Percentiles rank a stretch among this genome's conserved stretches.
These are phyloP conservation scores for Ephialtes manifestator DNA, from an alignment of 2,888 invertebrate species.

Conservation along the genomic window DNA sequence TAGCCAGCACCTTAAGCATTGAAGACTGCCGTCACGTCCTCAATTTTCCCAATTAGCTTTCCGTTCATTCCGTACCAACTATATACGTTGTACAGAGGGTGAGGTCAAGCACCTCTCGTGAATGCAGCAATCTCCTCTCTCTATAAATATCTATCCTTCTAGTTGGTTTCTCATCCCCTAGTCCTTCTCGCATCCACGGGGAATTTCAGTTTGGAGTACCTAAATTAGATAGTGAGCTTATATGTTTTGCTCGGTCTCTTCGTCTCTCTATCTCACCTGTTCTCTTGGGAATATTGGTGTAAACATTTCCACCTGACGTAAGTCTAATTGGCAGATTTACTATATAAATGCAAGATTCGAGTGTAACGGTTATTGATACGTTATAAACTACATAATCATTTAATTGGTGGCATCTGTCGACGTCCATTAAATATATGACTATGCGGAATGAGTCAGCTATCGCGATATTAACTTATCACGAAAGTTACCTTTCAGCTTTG, in stretches of 20 bases:
- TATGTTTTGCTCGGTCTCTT: not conserved
- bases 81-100: not conserved
- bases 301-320: not conserved
- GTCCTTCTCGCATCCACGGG: not conserved
- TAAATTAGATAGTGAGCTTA: constrained; percentile 8
- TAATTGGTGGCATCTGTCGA: not conserved
- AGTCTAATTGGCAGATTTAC: not conserved
- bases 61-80: constrained; percentile 4
- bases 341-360: not conserved
- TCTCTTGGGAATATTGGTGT: not conserved
- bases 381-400: not conserved
- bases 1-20: not conserved
- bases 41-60: constrained; percentile 17
- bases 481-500: not conserved
- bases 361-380: not conserved
- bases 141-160: not conserved
- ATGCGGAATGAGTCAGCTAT: constrained; percentile 6
- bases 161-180: not conserved
- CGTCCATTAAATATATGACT: not conserved
- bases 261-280: not conserved
- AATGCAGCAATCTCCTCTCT: not conserved
- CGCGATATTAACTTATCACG: not conserved
- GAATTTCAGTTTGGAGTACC: constrained; percentile 6
- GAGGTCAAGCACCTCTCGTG: constrained; percentile 1
- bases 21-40: constrained; percentile 3